Evolutionary conservation across 2,113 vertebrate genomes (phyloP).

Genomic region (Cinclus mexicanus): DNA sequence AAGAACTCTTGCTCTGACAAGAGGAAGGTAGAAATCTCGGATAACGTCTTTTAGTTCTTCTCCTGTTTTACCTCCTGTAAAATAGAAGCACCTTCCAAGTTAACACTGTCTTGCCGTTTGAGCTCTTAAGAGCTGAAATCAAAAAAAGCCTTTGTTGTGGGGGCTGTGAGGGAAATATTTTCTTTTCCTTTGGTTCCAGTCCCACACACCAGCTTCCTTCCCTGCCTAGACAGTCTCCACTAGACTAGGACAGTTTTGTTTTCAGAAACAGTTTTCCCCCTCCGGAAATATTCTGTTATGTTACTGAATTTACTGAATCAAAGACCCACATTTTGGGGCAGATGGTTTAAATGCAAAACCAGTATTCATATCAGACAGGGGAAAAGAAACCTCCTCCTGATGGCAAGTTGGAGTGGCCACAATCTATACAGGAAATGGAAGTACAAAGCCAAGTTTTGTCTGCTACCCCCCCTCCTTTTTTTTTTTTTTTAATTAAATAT

Average conservation of each 20-base stretch:
- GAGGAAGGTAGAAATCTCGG: neutral
- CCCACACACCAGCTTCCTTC: neutral
- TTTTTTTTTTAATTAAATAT: no score
- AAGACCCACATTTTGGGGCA: conserved; percentile 11
- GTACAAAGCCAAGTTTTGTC: neutral
- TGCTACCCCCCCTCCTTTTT: accelerated
- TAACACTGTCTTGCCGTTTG: neutral
- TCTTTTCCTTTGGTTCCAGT: neutral
- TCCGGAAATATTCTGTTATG: conserved; percentile 39
- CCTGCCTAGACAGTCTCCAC: neutral
- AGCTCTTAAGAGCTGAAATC: neutral
- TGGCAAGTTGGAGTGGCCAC: neutral
- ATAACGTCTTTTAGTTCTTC: neutral
- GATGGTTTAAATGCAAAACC: conserved; percentile 39
- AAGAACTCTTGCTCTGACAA: neutral
- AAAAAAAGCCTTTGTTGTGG: neutral
- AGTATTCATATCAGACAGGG: neutral
- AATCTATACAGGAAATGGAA: neutral
- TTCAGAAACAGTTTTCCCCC: conserved; percentile 25
- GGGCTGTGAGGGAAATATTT: neutral
- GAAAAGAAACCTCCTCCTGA: conserved; percentile 1
- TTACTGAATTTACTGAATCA: conserved; percentile 43
- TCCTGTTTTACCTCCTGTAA: neutral
- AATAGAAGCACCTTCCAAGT: neutral
- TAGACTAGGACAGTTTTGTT: conserved; percentile 5